Evolutionary conservation across 2,113 vertebrate genomes (phyloP).

Genomic region (Brachypteracias leptosomus): DNA sequence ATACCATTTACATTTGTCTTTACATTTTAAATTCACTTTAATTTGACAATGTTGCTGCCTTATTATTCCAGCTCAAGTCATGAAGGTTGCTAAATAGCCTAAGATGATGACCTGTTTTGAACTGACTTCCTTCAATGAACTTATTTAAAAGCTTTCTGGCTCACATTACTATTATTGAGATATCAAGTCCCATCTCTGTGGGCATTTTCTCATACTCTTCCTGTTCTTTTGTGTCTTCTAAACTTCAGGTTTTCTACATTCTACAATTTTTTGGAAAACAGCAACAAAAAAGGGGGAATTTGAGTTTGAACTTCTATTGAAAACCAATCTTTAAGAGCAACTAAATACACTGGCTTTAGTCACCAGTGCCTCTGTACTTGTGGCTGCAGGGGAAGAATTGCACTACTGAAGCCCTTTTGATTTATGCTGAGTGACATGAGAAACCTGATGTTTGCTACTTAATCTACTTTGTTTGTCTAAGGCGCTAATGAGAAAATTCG

Average conservation of each 20-base stretch:
- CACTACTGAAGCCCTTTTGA: not conserved
- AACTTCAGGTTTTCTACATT: not conserved
- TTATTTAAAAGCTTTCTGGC: not conserved
- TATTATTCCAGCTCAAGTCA: not conserved
- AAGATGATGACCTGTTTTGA: not conserved
- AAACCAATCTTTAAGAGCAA: not conserved
- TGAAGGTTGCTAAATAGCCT: not conserved
- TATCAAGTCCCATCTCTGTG: not conserved
- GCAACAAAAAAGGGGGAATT: not conserved
- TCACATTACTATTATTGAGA: not conserved
- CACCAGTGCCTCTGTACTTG: not conserved
- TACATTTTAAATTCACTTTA: not conserved
- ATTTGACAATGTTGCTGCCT: not conserved
- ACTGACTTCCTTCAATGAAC: not conserved
- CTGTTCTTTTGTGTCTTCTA: not conserved
- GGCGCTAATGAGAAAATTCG: not conserved
- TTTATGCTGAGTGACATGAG: not conserved
- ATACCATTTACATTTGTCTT: not conserved
- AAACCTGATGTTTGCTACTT: conserved; percentile 6
- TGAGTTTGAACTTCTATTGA: not conserved
- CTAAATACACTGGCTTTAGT: not conserved
- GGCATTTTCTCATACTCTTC: not conserved
- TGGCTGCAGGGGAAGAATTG: not conserved
- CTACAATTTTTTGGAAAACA: not conserved
- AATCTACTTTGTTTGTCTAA: not conserved